Evolutionary conservation across 2,888 invertebrate genomes (phyloP), one percentile per base, ranked within the genome.

Genomic region (Catocala fraxini): DNA sequence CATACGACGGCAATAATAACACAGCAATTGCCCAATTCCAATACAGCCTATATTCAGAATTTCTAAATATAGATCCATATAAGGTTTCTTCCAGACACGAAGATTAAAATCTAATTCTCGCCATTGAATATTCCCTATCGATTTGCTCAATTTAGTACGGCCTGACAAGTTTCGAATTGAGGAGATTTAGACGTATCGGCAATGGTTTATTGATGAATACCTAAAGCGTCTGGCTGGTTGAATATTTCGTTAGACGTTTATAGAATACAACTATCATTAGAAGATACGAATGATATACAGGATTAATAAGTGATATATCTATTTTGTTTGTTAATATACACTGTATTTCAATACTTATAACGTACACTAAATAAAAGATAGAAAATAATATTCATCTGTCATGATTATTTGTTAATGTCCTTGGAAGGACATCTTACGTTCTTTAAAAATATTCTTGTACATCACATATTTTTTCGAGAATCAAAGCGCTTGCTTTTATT

Each of bases 1-100:
- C 35, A 46, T 15, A 10, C 34, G 43, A 39, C 34, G 11, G 41
- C 9, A 25, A 52, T n/a, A 55, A 43, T n/a, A 42, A 12, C 11
- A 35, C 34, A 43, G 43, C 42, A 51, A 49, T 57, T 51, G 42
- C 12, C 25, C 25, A 42, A 34, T 49, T 11, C 43, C 41, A 12
- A 45, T 35, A 6, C 25, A 33, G 2, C 9, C 49, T 5, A 49
- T 33, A 43, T 57, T 43, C 13, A 45, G n/a, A 43, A 43, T 25
- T 9, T 6, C 25, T 15, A 34, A 51, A 13, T 33, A 11, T 13
- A 13, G 51, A 43, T 42, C 56, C 35, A 56, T 57, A 51, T n/a
- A 7, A 13, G n/a, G 4, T 39, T 46, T 56, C 49, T 57, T 57
- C n/a, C 43, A 57, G 51, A 35, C 10, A 45, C 33, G 56, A 49